Conservation (phyloP, 2,797 vertebrate genomes). For the Cynopterus sphinx region DNA sequence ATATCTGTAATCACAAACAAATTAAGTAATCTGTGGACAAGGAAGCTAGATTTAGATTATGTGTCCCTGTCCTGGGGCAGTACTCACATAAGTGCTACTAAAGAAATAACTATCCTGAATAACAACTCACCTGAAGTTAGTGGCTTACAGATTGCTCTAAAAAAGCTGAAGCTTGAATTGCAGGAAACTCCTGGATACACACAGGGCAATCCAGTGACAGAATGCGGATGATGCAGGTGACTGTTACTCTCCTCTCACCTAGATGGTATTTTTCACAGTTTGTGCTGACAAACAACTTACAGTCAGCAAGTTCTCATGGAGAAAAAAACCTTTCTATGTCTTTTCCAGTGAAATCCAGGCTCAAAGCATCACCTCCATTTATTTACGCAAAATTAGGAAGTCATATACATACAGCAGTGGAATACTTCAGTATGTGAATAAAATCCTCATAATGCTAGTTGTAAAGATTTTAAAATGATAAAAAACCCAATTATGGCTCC, state of each 20-base stretch:
- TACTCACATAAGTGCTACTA: neutral
- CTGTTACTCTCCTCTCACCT: neutral
- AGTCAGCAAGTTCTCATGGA: slow-evolving; percentile 26
- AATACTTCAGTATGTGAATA: neutral
- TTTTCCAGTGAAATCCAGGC: neutral
- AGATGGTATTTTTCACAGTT: neutral
- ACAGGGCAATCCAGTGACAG: neutral
- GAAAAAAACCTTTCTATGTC: neutral
- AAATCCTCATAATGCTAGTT: neutral
- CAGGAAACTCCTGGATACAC: neutral
- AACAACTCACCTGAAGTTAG: neutral
- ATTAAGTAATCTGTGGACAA: neutral
- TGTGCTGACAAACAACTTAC: neutral
- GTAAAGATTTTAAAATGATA: neutral
- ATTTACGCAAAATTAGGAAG: neutral
- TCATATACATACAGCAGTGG: neutral
- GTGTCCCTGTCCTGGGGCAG: neutral
- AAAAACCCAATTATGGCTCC: neutral
- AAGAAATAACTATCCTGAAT: neutral
- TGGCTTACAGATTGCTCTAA: neutral
- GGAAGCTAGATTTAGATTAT: neutral
- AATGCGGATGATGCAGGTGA: neutral
- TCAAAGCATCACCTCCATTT: neutral
- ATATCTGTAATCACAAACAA: neutral
- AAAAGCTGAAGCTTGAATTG: neutral